phyloP scores from a whole-genome alignment of 2,797 vertebrate species.

The Naso thynnoides region DNA sequence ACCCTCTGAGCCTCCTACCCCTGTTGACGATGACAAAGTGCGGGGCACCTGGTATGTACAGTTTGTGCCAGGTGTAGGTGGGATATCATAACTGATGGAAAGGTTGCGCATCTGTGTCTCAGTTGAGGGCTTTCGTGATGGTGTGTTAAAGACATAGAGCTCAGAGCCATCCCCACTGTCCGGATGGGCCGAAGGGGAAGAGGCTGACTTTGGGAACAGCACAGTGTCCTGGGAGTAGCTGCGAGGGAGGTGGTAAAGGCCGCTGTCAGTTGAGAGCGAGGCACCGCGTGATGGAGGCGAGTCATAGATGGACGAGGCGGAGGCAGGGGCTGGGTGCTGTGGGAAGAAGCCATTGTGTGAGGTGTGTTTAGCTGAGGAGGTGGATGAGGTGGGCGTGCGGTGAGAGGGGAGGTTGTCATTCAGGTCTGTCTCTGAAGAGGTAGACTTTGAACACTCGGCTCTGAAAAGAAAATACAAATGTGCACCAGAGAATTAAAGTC shows the following conservation, averaged over 20 bases:
- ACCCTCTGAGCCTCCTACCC: conserved; percentile 64
- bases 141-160: conserved; percentile 91
- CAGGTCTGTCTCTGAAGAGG: conserved; percentile 97
- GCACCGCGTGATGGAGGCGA: conserved; percentile 89
- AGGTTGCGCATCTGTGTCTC: conserved; percentile 92
- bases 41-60: conserved; percentile 95
- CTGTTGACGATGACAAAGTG: conserved; percentile 81
- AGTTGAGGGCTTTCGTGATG: conserved; percentile 85
- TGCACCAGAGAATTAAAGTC: conserved; percentile 29
- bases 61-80: conserved; percentile 92
- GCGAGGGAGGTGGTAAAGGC: conserved; percentile 93
- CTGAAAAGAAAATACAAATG: conserved; percentile 74
- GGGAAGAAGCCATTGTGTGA: conserved; percentile 93
- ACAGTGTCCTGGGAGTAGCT: conserved; percentile 96
- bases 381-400: conserved; percentile 87
- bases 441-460: conserved; percentile 92
- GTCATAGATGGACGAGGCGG: conserved; percentile 89
- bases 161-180: conserved; percentile 89
- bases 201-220: conserved; percentile 88
- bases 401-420: conserved; percentile 95
- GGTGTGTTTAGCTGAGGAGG: conserved; percentile 88
- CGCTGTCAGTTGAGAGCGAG: conserved; percentile 86
- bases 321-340: conserved; percentile 74
- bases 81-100: conserved; percentile 96
- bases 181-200: conserved; percentile 84